phyloP scores from a whole-genome alignment of 2,797 vertebrate species.

The Melanotaenia trifasciata region DNA sequence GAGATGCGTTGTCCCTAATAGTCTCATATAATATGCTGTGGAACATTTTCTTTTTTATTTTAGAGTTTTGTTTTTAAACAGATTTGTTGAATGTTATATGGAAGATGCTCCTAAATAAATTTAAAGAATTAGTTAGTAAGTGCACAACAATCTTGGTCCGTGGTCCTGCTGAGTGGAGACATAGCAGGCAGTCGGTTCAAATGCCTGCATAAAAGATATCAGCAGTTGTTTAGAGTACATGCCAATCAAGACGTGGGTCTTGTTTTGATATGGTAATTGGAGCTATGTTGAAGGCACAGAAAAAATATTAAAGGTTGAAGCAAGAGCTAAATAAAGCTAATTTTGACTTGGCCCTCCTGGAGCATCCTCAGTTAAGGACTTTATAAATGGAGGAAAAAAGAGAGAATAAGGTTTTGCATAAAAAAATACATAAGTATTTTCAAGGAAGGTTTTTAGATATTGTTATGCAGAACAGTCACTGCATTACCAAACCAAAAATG shows the following conservation, averaged over 20 bases:
- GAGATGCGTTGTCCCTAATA: neutral
- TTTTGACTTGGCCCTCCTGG: conserved; percentile 7
- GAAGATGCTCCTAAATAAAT: conserved; percentile 29
- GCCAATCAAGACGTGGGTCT: conserved; percentile 58
- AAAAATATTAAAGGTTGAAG: conserved; percentile 30
- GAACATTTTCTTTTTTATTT: neutral
- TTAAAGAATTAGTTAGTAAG: conserved; percentile 35
- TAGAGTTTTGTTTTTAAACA: conserved; percentile 9
- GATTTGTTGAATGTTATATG: conserved; percentile 23
- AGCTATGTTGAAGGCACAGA: conserved; percentile 33
- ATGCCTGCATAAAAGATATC: conserved; percentile 56
- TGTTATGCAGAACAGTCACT: neutral
- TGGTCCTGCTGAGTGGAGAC: conserved; percentile 67
- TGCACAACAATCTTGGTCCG: conserved; percentile 22
- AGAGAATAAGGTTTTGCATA: neutral
- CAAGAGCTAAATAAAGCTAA: conserved; percentile 11
- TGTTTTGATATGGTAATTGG: conserved; percentile 70
- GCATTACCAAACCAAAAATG: neutral
- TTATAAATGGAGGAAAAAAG: neutral
- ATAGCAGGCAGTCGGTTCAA: conserved; percentile 63
- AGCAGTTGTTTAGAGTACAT: conserved; percentile 63
- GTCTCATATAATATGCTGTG: neutral
- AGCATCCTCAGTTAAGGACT: neutral
- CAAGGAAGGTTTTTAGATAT: neutral
- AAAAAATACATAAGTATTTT: neutral